Conservation (phyloP, 2,113 vertebrate species). For the Condylura cristata region DNA sequence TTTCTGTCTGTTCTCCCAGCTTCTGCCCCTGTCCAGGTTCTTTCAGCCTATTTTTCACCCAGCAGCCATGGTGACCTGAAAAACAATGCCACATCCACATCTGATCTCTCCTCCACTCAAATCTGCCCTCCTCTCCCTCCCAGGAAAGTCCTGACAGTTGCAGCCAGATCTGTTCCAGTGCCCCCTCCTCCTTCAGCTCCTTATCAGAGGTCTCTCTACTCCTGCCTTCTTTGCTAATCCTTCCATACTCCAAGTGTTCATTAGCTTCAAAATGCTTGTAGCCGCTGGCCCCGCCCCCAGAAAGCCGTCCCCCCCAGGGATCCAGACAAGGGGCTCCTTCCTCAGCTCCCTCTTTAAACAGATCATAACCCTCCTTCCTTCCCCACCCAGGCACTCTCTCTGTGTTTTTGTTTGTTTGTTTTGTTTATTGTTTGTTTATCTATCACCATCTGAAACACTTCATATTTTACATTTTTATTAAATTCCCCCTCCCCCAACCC, state of each 20-base stretch:
- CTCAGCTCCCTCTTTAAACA: neutral
- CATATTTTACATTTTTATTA: neutral
- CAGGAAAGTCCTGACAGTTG: neutral
- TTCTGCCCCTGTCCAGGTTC: neutral
- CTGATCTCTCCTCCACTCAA: neutral
- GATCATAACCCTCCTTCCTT: neutral
- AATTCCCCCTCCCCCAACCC: neutral
- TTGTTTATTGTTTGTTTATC: neutral
- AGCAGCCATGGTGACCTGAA: neutral
- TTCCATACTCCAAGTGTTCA: neutral
- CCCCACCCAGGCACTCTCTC: neutral
- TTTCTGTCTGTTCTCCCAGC: neutral
- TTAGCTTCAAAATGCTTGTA: neutral
- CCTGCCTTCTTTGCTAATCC: neutral
- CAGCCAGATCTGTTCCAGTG: neutral
- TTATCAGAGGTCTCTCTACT: fast-evolving
- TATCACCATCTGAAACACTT: neutral
- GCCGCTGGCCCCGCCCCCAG: neutral
- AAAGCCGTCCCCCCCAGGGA: neutral
- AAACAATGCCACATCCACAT: neutral
- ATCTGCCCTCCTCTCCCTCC: neutral
- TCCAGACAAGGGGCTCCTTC: neutral
- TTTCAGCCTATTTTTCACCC: neutral
- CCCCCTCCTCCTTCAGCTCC: neutral
- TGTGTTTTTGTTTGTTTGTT: neutral